Evolutionary conservation across 2,888 invertebrate species (phyloP), one percentile per base, ranked within the genome.

Genomic region (Sarcophaga caerulescens): DNA sequence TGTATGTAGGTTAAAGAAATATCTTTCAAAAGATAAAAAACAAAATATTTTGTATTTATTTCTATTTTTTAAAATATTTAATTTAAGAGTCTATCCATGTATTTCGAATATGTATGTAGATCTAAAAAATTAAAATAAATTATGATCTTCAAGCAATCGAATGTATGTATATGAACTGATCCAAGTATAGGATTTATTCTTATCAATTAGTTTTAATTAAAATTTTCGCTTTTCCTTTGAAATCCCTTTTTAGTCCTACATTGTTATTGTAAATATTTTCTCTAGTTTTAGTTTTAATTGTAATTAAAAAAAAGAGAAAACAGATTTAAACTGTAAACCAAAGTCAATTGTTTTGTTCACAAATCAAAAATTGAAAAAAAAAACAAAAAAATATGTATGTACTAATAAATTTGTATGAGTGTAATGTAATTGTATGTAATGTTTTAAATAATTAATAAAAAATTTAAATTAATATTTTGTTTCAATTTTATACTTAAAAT

Each of bases 321-420:
- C 14, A 52, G 17, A 52, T 52, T 68, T 70, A 74, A 86, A 82
- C 73, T 80, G 60, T 77, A 86, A 86, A 86, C 84, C 86, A 86
- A 86, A 86, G 86, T 84, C 76, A 83, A 73, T 60, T 83, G 80
- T 77, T 84, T 84, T 81, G 77, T 81, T 81, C 84, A 84, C 77
- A 81, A 86, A 52, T 14, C 52, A 14, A 62, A 68, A 23, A 44
- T 47, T 65, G 57, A 65, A n/a, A 63, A 63, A 45, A 71, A 73
- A 62, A 35, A 35, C 8, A 1, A 35, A 35, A 35, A 35, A 35
- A 35, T 19, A 45, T 45, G 21, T 79, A 57, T 52, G 4, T 59
- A 69, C 19, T 68, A 66, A 85, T 79, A 70, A 75, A 75, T 74
- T 14, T 74, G 59, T 59, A 75, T 45, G 25, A 68, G 59, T 81